phyloP scores from a whole-genome alignment of 2,113 vertebrate genomes.

The Zingel zingel region DNA sequence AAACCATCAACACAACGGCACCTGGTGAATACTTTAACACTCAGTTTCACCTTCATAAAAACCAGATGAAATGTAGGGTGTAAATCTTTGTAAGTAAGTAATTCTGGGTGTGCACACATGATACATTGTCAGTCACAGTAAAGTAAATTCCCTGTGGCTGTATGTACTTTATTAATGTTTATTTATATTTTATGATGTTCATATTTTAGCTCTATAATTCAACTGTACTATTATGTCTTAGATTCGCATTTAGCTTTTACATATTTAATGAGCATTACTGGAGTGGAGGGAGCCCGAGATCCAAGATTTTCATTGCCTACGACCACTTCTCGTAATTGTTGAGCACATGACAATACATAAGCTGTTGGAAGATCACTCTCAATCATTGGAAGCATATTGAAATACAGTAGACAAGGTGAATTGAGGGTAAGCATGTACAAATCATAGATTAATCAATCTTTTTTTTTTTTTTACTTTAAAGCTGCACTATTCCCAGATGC shows the following conservation, averaged over 20 bases:
- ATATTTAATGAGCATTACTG: no score
- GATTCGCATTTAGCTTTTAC: no score
- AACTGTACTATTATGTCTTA: no score
- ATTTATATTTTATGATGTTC: background rate
- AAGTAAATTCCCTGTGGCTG: conserved; percentile 1
- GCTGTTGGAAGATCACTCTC: conserved; percentile 10
- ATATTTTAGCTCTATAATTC: no score
- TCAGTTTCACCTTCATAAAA: conserved; percentile 18
- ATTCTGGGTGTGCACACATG: background rate
- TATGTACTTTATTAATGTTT: background rate
- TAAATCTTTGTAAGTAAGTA: background rate
- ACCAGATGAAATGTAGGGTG: background rate
- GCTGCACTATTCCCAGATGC: background rate
- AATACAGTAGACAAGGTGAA: background rate
- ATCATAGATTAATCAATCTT: background rate
- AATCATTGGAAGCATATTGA: background rate
- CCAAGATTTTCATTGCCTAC: no score
- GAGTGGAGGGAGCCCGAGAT: no score
- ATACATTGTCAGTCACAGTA: background rate
- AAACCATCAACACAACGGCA: background rate
- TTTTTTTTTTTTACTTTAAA: background rate
- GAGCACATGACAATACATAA: background rate
- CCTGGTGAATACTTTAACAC: background rate
- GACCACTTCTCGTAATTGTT: no score
- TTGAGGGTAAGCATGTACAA: background rate